Evolutionary conservation across 1,140 invertebrate species (phyloP).

Genomic region (Ooceraea biroi): DNA sequence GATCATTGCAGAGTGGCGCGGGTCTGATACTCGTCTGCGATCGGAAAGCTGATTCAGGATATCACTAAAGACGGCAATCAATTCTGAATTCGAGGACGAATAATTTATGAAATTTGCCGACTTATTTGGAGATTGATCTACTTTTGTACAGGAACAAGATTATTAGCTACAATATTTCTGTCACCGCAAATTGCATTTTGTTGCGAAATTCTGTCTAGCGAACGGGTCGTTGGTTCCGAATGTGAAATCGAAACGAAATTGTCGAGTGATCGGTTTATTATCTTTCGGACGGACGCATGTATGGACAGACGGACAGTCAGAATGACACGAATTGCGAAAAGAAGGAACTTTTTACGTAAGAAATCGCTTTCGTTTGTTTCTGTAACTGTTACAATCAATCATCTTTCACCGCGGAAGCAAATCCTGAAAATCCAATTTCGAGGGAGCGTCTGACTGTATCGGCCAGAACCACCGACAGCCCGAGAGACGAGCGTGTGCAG

Average conservation of each 20-base stretch:
- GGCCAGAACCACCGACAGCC: neutral
- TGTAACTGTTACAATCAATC: no score
- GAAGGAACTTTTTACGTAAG: slow-evolving; percentile 11
- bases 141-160: slow-evolving; percentile 12
- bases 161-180: slow-evolving; percentile 13
- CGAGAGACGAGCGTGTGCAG: no score
- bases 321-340: neutral
- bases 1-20: no score
- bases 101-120: slow-evolving; percentile 17
- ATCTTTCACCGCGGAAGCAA: slow-evolving; percentile 30
- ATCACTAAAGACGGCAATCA: neutral
- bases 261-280: neutral
- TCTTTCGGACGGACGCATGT: neutral
- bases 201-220: neutral
- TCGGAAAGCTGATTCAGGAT: neutral
- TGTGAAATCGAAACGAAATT: slow-evolving; percentile 21
- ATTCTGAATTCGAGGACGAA: neutral
- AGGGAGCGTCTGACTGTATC: neutral
- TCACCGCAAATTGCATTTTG: neutral
- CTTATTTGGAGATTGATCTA: no score
- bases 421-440: slow-evolving; percentile 14
- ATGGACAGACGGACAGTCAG: neutral
- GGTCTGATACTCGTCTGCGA: no score
- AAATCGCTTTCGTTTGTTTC: slow-evolving; percentile 13
- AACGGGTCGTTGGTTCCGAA: slow-evolving; percentile 20